These are phyloP conservation scores for Danio aesculapii DNA, from an alignment of 2,797 vertebrate species.

Conservation along the genomic window DNA sequence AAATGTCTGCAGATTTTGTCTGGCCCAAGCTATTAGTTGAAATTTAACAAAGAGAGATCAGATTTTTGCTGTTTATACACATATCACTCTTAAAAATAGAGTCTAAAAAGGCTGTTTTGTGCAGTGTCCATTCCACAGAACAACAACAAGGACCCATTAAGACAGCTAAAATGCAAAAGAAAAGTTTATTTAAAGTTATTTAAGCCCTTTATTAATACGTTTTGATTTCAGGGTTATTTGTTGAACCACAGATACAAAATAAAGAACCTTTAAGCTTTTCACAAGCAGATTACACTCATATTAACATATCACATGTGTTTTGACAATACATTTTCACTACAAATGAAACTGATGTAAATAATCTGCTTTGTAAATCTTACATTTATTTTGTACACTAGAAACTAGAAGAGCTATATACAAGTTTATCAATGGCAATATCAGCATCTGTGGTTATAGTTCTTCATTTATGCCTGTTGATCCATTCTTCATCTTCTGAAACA, in stretches of 20 bases:
- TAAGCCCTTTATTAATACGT: no score
- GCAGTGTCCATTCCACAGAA: no score
- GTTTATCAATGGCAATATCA: not conserved
- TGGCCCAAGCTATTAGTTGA: no score
- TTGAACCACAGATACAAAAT: not conserved
- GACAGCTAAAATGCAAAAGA: no score
- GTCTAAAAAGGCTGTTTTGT: no score
- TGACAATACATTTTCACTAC: not conserved
- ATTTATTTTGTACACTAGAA: not conserved
- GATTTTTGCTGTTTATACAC: no score
- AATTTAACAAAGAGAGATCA: no score
- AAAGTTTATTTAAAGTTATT: no score
- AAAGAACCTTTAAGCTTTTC: not conserved
- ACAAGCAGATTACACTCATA: not conserved
- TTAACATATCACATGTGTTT: not conserved
- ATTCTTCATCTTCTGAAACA: constrained; percentile 39
- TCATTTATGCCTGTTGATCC: not conserved
- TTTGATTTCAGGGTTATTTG: not conserved
- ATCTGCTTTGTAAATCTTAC: not conserved
- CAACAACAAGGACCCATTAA: no score
- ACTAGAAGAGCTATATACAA: not conserved
- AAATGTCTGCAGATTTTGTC: no score
- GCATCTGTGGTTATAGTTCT: not conserved
- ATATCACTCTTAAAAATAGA: no score
- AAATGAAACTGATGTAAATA: no score